Evolutionary conservation across 2,113 vertebrate species (phyloP), one percentile per base, ranked within the genome.

Genomic region (Phodopus roborovskii): DNA sequence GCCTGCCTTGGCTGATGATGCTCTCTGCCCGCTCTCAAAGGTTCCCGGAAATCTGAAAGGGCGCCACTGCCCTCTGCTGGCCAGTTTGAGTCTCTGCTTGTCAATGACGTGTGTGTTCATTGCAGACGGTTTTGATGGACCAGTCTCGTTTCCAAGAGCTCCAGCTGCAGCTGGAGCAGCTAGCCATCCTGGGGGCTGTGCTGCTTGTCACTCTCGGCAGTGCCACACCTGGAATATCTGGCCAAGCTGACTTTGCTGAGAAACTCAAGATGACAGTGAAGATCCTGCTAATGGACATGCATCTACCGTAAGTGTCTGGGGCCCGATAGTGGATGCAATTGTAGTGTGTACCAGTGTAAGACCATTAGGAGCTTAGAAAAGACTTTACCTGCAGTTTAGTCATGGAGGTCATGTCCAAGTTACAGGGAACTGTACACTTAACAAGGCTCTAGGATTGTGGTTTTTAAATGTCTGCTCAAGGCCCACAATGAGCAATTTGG

Each of bases 61-160:
- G 10, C 3, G 2, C 12, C 36, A 28, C 39, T 2, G 91, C 94
- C 96, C 70, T 81, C 96, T 97, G 91, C 95, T 93, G 96, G 92
- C 84, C 42, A 70, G 58, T 62, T 8, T 9, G 0, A 0, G 7
- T 10, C 36, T 88, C 79, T 64, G 71, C 94, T 88, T 64, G 56
- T 48, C 68, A 1, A 33, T 58, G 6, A 0, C 48, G 8, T 60
- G 26, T 97, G 36, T 17, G 1, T 92, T 95, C 13, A 0, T 93
- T 92, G 7, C 96, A 99, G 99, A 99, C 99, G 0, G 91, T 99
- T 92, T 90, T 99, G 79, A 99, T 99, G 99, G 99, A 99, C 97
- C 99, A 99, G 97, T 95, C 97, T 2, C 99, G 99, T 53, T 99
- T 99, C 94, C 99, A 99, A 97, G 99, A 99, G 97, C 98, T 99